Evolutionary conservation across 2,113 vertebrate species (phyloP).

Genomic region (Mormoops blainvillei): DNA sequence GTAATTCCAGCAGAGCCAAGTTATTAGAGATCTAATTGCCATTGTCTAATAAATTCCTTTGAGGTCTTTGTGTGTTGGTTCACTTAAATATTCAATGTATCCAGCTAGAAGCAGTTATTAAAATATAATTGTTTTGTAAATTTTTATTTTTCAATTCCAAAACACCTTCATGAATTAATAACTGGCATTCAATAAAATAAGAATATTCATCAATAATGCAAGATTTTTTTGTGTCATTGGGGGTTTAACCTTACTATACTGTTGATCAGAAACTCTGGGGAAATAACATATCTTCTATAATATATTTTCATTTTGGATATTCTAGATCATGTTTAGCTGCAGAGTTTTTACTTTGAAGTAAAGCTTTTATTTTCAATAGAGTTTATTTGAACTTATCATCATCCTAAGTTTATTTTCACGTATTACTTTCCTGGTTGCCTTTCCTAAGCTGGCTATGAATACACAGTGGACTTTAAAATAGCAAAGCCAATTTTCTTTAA

Average conservation of each 20-base stretch:
- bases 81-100: conserved; percentile 43
- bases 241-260: conserved; percentile 58
- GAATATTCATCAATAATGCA: conserved; percentile 81
- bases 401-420: conserved; percentile 59
- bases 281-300: conserved; percentile 75
- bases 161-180: conserved; percentile 79
- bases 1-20: conserved; percentile 75
- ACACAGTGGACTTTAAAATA: conserved; percentile 31
- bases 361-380: conserved; percentile 63
- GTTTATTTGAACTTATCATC: conserved; percentile 49
- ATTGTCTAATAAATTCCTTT: conserved; percentile 72
- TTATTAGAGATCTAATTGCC: conserved; percentile 81
- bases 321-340: conserved; percentile 49
- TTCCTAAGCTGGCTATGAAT: conserved; percentile 34
- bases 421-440: conserved; percentile 54
- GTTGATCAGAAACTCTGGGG: conserved; percentile 72
- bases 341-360: conserved; percentile 56
- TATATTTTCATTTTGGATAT: conserved; percentile 41
- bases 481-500: conserved; percentile 8
- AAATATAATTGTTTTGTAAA: conserved; percentile 48
- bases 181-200: conserved; percentile 66
- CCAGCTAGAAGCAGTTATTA: conserved; percentile 44
- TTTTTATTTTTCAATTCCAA: conserved; percentile 71
- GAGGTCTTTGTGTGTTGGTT: background rate
- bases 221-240: conserved; percentile 64